These are phyloP conservation scores for Sphaeridia pumilis DNA, from an alignment of 2,888 invertebrate species.

Conservation along the genomic window DNA sequence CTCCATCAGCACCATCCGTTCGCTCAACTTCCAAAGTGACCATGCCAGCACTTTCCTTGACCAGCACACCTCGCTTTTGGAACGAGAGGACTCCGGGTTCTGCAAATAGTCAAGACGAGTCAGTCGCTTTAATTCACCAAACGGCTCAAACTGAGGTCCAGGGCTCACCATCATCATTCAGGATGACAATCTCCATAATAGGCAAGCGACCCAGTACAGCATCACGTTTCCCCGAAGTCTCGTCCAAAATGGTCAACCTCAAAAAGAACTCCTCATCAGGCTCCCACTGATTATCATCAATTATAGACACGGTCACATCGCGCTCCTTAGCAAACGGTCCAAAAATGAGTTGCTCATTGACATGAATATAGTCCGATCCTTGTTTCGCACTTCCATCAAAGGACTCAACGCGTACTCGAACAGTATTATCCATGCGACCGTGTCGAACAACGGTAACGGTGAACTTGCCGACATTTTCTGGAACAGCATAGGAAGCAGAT, in stretches of 20 bases:
- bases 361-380: constrained; percentile 43
- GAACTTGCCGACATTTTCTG: constrained; percentile 46
- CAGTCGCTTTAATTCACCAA: no score
- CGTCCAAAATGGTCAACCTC: constrained; percentile 41
- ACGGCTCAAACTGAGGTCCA: no score
- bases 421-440: constrained; percentile 42
- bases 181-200: constrained; percentile 49
- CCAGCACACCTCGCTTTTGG: constrained; percentile 46
- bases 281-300: constrained; percentile 43
- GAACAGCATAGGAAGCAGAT: constrained; percentile 45
- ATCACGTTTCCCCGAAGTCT: constrained; percentile 36
- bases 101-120: constrained; percentile 38
- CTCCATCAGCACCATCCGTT: constrained; percentile 47
- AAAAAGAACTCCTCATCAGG: constrained; percentile 52
- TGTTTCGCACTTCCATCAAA: constrained; percentile 43
- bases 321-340: constrained; percentile 43
- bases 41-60: constrained; percentile 46
- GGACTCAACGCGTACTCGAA: constrained; percentile 45
- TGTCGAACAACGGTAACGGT: constrained; percentile 42
- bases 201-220: constrained; percentile 44
- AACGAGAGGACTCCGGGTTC: constrained; percentile 48
- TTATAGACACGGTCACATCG: constrained; percentile 29
- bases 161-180: constrained; percentile 50
- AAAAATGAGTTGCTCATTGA: constrained; percentile 45
- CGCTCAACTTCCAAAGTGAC: constrained; percentile 44